These are phyloP conservation scores for Carassius carassius DNA, from an alignment of 2,113 vertebrate species.

Conservation along the genomic window DNA sequence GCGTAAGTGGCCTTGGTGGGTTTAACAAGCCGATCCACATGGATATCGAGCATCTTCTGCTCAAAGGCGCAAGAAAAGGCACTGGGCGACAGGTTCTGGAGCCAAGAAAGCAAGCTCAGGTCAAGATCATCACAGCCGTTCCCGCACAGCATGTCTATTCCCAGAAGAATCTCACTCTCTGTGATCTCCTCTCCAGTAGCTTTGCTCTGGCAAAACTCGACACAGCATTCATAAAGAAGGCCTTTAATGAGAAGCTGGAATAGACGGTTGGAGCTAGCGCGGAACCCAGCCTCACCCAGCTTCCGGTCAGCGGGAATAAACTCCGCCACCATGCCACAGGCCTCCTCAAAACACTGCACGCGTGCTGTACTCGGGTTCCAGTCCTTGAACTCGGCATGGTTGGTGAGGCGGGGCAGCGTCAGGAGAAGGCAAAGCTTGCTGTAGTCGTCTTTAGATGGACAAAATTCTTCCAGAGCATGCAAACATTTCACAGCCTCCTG, in stretches of 20 bases:
- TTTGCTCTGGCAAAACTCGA: conserved; percentile 97
- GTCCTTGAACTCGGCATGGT: conserved; percentile 97
- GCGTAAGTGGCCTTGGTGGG: conserved; percentile 89
- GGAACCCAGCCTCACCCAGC: conserved; percentile 95
- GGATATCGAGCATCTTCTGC: conserved; percentile 95
- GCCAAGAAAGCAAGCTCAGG: conserved; percentile 93
- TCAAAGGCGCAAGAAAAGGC: conserved; percentile 96
- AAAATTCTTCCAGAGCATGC: conserved; percentile 89
- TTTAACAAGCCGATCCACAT: conserved; percentile 94
- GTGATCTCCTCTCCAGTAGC: conserved; percentile 97
- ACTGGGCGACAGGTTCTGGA: conserved; percentile 90
- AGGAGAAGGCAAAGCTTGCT: conserved; percentile 95
- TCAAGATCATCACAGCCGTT: conserved; percentile 97
- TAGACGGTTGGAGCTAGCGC: conserved; percentile 90
- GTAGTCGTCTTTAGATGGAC: conserved; percentile 94
- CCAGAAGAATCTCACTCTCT: conserved; percentile 93
- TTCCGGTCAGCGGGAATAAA: conserved; percentile 97
- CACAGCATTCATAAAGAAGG: conserved; percentile 94
- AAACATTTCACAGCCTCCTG: conserved; percentile 95
- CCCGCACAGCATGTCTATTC: conserved; percentile 92
- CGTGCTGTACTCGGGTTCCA: conserved; percentile 98
- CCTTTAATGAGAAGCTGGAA: conserved; percentile 98
- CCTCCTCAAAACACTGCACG: conserved; percentile 95
- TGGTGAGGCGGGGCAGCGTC: conserved; percentile 92
- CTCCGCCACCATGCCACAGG: conserved; percentile 94